A percentile compares a stretch with the other conserved stretches of the same genome.
phyloP scores from a whole-genome alignment of 2,113 vertebrate species.

The Rhinoderma darwinii region DNA sequence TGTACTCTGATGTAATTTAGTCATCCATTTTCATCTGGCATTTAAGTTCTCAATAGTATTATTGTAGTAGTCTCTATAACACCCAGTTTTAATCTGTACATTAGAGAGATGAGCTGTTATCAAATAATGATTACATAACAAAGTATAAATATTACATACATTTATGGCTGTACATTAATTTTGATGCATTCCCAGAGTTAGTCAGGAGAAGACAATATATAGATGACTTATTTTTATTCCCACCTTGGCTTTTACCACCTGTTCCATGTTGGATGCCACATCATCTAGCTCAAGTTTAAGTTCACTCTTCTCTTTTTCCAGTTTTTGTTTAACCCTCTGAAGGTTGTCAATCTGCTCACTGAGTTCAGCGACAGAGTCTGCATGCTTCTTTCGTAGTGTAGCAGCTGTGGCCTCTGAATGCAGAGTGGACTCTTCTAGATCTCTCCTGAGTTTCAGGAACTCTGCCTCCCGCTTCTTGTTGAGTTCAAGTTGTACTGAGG shows the following conservation, averaged over 20 bases:
- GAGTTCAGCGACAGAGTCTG: conserved; percentile 83
- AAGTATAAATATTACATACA: not conserved
- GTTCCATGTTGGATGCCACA: conserved; percentile 85
- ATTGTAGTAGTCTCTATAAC: not conserved
- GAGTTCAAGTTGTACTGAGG: conserved; percentile 85
- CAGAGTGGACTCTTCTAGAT: conserved; percentile 89
- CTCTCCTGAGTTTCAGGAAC: conserved; percentile 87
- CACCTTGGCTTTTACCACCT: conserved; percentile 81
- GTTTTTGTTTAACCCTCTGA: conserved; percentile 88
- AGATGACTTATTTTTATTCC: not conserved
- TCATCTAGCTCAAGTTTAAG: conserved; percentile 82
- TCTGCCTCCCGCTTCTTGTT: conserved; percentile 92
- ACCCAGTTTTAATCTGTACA: not conserved
- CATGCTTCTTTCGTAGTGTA: conserved; percentile 86
- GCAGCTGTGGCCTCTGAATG: conserved; percentile 85
- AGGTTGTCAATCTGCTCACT: conserved; percentile 87
- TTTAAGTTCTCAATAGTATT: not conserved
- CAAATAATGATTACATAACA: not conserved
- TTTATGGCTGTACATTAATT: not conserved
- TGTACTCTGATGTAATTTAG: not conserved
- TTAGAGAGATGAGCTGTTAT: not conserved
- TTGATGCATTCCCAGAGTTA: not conserved
- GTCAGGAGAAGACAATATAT: not conserved
- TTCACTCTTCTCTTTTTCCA: conserved; percentile 81
- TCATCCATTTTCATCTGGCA: not conserved